phyloP scores from a whole-genome alignment of 2,113 vertebrate species.

The Vulpes lagopus region DNA sequence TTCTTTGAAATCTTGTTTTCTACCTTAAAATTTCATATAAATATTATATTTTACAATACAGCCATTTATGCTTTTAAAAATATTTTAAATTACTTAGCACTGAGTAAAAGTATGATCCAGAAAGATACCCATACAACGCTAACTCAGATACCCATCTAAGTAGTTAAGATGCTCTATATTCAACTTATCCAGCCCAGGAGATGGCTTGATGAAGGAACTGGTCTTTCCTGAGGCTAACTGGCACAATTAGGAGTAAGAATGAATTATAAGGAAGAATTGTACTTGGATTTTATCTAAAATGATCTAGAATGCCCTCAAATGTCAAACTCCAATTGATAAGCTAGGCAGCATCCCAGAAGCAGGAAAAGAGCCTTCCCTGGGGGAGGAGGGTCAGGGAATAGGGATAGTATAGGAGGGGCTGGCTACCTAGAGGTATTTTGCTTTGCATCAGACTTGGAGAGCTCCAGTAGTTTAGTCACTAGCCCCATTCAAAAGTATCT shows the following conservation, averaged over 20 bases:
- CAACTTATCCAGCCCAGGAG: neutral
- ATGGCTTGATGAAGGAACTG: neutral
- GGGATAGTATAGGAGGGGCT: neutral
- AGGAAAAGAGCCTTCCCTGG: neutral
- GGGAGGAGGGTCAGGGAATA: neutral
- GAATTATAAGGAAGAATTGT: neutral
- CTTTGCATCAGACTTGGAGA: neutral
- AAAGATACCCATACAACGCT: neutral
- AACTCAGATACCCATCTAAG: neutral
- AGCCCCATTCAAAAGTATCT: neutral
- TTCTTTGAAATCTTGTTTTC: neutral
- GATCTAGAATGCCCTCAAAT: neutral
- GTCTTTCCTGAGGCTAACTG: neutral
- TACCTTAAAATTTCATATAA: neutral
- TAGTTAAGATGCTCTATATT: neutral
- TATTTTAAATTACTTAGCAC: neutral
- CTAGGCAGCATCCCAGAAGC: neutral
- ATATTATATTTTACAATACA: neutral
- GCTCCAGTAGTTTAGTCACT: neutral
- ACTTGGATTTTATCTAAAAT: slow-evolving; percentile 37
- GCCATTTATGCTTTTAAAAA: neutral
- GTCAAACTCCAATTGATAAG: neutral
- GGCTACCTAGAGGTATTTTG: neutral
- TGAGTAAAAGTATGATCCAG: neutral
- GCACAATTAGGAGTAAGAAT: neutral